Base-by-base conservation (phyloP, 2,888 invertebrate genomes). In the Acanthosepion esculentum region DNA sequence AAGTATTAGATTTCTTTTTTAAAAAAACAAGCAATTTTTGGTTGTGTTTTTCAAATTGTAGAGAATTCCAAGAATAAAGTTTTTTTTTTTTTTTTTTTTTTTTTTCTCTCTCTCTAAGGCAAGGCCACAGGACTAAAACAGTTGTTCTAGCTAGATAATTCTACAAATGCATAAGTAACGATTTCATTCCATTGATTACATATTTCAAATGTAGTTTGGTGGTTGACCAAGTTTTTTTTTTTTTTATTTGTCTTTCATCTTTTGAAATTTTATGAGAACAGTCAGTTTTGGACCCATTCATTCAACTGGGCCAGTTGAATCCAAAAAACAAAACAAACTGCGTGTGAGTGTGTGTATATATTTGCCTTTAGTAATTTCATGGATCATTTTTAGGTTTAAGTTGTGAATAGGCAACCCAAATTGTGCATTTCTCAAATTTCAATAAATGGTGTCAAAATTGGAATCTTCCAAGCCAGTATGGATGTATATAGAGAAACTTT, bases 391-490 rank as follows among this genome's bases (percentile, higher is more conserved):
- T 59, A 59, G 59, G 59, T 59, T 59, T 59, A 6, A 59, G 59
- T 59, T 59, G 59, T 59, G n/a, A 78, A 78, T 78, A 33, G 33
- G 78, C 33, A 33, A 78, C n/a, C 4, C 33, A 1, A 78, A 78
- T 78, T 33, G n/a, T 78, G 78, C n/a, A 78, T 78, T 78, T 78
- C 78, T 78, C 78, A 78, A 78, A 78, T 78, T n/a, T 78, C 78
- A n/a, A 78, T 78, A 78, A 78, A n/a, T 18, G 33, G 33, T 18
- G 33, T 78, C n/a, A n/a, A 78, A 78, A 78, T n/a, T 33, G 78
- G 78, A 78, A 33, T n/a, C 78, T 10, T 78, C 15, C n/a, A 78
- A 78, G 78, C 18, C 78, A 15, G 78, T 33, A 78, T 78, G 33
- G 15, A 78, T 59, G 20, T n/a, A n/a, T 78, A 23, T 78, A 78